Conservation (phyloP, 2,888 invertebrate genomes). For the Drosophila nigricruria region DNA sequence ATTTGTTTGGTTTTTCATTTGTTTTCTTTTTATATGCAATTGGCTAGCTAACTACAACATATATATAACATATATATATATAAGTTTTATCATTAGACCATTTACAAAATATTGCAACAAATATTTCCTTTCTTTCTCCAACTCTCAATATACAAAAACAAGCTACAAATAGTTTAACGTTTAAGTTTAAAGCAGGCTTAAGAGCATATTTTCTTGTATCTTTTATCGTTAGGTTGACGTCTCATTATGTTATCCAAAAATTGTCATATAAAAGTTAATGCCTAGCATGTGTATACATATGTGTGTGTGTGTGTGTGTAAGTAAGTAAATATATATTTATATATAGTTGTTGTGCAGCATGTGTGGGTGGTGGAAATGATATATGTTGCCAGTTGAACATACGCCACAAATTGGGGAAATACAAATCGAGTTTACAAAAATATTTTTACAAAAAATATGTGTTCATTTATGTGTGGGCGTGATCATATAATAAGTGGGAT, state of each 20-base stretch:
- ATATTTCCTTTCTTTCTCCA: slow-evolving; percentile 24
- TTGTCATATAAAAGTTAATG: slow-evolving; percentile 69
- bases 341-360: slow-evolving; percentile 6
- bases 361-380: slow-evolving; percentile 23
- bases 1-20: slow-evolving; percentile 23
- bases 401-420: slow-evolving; percentile 38
- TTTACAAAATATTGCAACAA: slow-evolving; percentile 78
- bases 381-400: slow-evolving; percentile 42
- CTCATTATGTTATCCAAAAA: slow-evolving; percentile 69
- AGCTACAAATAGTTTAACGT: slow-evolving; percentile 78
- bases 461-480: slow-evolving; percentile 35
- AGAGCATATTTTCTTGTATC: slow-evolving; percentile 56
- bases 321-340: slow-evolving; percentile 17
- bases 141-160: slow-evolving; percentile 63
- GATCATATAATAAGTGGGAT: slow-evolving; percentile 4
- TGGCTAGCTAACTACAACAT: slow-evolving; percentile 77
- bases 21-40: slow-evolving; percentile 51
- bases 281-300: slow-evolving; percentile 41
- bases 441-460: slow-evolving; percentile 56
- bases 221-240: slow-evolving; percentile 71
- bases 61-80: too few relatives aligned
- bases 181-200: slow-evolving; percentile 75
- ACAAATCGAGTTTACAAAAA: slow-evolving; percentile 46
- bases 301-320: slow-evolving; percentile 10
- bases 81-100: slow-evolving; percentile 69